Conservation (phyloP, 2,888 invertebrate species). For the Tachina grossa region DNA sequence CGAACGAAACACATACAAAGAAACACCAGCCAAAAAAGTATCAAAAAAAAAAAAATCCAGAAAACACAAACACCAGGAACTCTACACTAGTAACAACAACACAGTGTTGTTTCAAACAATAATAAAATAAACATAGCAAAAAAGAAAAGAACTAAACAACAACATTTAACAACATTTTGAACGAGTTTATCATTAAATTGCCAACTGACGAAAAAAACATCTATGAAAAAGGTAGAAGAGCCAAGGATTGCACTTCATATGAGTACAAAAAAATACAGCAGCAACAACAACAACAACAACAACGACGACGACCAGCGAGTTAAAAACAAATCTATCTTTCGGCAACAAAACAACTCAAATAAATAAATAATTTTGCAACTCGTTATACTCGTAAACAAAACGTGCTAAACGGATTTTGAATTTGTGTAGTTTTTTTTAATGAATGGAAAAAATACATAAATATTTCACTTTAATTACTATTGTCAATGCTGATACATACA, state of each 20-base stretch:
- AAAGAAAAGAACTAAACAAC: constrained; percentile 33
- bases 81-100: not conserved
- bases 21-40: constrained; percentile 47
- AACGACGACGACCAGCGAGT: constrained; percentile 24
- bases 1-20: constrained; percentile 45
- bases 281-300: constrained; percentile 24
- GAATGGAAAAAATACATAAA: not conserved
- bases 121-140: constrained; percentile 38
- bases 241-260: constrained; percentile 30
- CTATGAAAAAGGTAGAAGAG: constrained; percentile 21
- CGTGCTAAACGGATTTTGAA: constrained; percentile 61
- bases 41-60: not conserved
- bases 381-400: constrained; percentile 64
- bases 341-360: constrained; percentile 35
- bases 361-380: constrained; percentile 69
- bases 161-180: constrained; percentile 68
- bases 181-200: constrained; percentile 71
- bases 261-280: not conserved
- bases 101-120: constrained; percentile 43
- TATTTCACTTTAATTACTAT: not conserved
- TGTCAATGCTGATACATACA: too few species aligned
- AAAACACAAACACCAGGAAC: constrained; percentile 19
- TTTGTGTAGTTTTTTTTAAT: not conserved
- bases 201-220: constrained; percentile 39
- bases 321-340: constrained; percentile 58